phyloP scores from a whole-genome alignment of 2,113 vertebrate species.

The Corydoras maculifer region DNA sequence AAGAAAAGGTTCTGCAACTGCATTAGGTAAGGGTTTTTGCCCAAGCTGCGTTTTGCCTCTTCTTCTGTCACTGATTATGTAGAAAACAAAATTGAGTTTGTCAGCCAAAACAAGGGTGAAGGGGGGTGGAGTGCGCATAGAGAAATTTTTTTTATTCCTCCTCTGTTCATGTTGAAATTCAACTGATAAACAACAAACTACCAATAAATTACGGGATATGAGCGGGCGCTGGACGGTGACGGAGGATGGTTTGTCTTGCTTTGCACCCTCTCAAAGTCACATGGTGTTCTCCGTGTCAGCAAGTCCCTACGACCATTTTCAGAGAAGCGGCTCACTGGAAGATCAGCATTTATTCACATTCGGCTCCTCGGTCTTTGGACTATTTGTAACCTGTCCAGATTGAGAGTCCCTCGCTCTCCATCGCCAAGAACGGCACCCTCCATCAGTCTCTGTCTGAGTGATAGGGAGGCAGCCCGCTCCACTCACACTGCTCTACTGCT shows the following conservation, averaged over 20 bases:
- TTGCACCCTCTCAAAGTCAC: background rate
- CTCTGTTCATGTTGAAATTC: no score
- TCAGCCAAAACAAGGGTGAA: slow-evolving; percentile 43
- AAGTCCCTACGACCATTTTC: slow-evolving; percentile 58
- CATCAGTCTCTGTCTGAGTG: slow-evolving; percentile 69
- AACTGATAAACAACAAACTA: background rate
- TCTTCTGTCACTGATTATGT: slow-evolving; percentile 70
- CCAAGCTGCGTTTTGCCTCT: slow-evolving; percentile 63
- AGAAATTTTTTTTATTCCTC: slow-evolving; percentile 9
- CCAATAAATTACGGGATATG: background rate
- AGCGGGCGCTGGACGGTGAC: background rate
- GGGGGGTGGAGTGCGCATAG: background rate
- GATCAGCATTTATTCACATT: slow-evolving; percentile 65
- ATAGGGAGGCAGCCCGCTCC: slow-evolving; percentile 49
- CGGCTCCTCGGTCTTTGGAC: slow-evolving; percentile 60
- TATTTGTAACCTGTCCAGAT: slow-evolving; percentile 74
- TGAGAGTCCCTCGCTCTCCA: slow-evolving; percentile 60
- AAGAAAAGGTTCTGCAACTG: slow-evolving; percentile 82
- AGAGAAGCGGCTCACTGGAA: slow-evolving; percentile 61
- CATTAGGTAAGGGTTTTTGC: slow-evolving; percentile 71
- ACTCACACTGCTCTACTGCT: slow-evolving; percentile 47
- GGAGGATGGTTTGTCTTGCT: background rate
- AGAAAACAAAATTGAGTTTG: slow-evolving; percentile 66
- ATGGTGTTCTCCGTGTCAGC: background rate
- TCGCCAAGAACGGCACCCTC: slow-evolving; percentile 56